Percentiles rank a stretch among this genome's conserved stretches.
phyloP scores from a whole-genome alignment of 2,888 invertebrate genomes.

The Oscheius sp. region DNA sequence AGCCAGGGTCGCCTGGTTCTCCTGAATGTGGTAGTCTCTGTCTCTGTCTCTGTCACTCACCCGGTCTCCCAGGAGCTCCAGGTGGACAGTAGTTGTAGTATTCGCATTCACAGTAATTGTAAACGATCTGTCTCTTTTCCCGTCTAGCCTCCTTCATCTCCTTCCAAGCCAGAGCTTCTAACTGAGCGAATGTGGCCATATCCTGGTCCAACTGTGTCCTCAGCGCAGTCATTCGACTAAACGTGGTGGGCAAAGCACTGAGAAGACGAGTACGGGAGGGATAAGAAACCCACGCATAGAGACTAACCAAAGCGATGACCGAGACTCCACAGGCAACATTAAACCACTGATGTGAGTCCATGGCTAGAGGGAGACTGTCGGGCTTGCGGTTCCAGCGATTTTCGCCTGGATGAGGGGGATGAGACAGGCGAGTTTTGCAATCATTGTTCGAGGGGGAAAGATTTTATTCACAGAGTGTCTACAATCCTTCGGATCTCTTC shows the following conservation, averaged over 20 bases:
- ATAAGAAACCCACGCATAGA: slow-evolving; percentile 18
- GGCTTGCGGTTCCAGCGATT: slow-evolving; percentile 29
- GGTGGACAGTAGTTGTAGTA: slow-evolving; percentile 48
- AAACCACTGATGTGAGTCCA: background rate
- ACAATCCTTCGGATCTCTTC: too few relatives aligned
- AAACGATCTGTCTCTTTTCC: slow-evolving; percentile 30
- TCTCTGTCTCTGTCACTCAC: background rate
- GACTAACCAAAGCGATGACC: slow-evolving; percentile 10
- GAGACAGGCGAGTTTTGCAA: too few relatives aligned
- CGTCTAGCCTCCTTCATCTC: slow-evolving; percentile 23
- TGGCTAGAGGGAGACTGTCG: background rate
- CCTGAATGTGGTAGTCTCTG: background rate
- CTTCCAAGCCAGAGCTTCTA: slow-evolving; percentile 26
- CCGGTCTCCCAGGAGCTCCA: slow-evolving; percentile 44
- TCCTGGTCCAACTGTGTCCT: slow-evolving; percentile 17
- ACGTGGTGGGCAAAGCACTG: slow-evolving; percentile 14
- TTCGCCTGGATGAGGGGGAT: slow-evolving; percentile 21
- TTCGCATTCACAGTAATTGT: slow-evolving; percentile 54
- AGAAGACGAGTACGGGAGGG: background rate
- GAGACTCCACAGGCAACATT: slow-evolving; percentile 19
- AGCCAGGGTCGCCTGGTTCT: slow-evolving; percentile 19
- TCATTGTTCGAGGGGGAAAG: background rate
- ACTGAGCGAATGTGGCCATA: slow-evolving; percentile 27
- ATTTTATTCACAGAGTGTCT: background rate
- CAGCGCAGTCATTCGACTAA: slow-evolving; percentile 12